Evolutionary conservation across 2,113 vertebrate species (phyloP).

Genomic region (Cynocephalus volans): DNA sequence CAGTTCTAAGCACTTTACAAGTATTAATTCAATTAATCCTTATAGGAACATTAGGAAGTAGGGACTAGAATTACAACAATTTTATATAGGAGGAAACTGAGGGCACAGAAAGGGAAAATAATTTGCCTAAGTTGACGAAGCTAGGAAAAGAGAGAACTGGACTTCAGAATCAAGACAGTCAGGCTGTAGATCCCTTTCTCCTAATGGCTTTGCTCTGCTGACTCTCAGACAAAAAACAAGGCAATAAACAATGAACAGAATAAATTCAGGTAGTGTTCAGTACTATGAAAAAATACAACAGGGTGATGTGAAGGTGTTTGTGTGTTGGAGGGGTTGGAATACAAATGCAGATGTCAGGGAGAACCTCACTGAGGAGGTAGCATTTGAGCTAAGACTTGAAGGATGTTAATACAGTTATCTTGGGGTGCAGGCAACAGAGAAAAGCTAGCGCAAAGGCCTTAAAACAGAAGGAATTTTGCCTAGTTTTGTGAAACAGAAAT

Average conservation of each 20-base stretch:
- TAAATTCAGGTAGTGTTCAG: not conserved
- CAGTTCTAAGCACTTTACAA: slow-evolving; percentile 65
- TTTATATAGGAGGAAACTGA: not conserved
- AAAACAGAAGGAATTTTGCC: not conserved
- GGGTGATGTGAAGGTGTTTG: not conserved
- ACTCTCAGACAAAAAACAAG: not conserved
- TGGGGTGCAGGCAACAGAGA: not conserved
- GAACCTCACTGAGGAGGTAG: not conserved
- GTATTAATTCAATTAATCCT: slow-evolving; percentile 1
- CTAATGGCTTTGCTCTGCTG: not conserved
- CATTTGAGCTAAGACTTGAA: slow-evolving; percentile 4
- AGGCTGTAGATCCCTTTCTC: not conserved
- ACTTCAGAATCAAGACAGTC: not conserved
- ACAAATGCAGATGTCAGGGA: not conserved
- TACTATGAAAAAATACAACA: not conserved
- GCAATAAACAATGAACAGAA: not conserved
- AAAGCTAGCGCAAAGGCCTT: not conserved
- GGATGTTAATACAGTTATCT: not conserved
- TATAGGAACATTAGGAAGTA: not conserved
- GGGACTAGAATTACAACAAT: slow-evolving; percentile 3
- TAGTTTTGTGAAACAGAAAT: slow-evolving; percentile 43
- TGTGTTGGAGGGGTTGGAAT: not conserved
- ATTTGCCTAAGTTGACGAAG: not conserved
- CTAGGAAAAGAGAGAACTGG: not conserved
- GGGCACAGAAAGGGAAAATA: not conserved